Evolutionary conservation across 2,113 vertebrate species (phyloP), one percentile per base, ranked within the genome.

Genomic region (Phyllostomus discolor): DNA sequence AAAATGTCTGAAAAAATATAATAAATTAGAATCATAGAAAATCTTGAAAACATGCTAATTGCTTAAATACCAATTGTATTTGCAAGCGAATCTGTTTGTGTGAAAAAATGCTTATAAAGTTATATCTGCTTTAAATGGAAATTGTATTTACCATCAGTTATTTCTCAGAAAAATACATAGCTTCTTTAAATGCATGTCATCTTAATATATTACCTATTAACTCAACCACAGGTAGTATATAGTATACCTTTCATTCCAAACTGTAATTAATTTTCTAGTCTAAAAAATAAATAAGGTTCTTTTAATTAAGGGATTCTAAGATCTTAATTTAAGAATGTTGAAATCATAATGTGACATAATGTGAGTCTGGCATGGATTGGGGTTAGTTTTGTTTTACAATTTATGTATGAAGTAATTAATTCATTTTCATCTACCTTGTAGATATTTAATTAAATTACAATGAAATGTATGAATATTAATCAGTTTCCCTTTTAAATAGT

Each of bases 51-150:
- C 38, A 70, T 97, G 79, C 67, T 93, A 83, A 93, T 96, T 88
- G 41, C 66, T 95, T 5, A 26, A 95, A 73, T 1, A n/a, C 94
- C 72, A 95, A 50, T 93, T 92, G 52, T 91, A 78, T 66, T 52
- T 92, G 64, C 95, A 69, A n/a, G 57, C 91, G 69, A 95, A 94
- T 88, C 69, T 46, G 54, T 38, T 91, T 95, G 89, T 46, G 54
- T 89, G 41, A 75, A 94, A 86, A 97, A 97, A 90, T 83, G 94
- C 83, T 88, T 96, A 89, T 88, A 67, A 96, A 93, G 78, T 66
- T 93, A 57, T 79, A 96, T 95, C 84, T 97, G 67, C 91, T 95
- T 97, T 95, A 93, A 93, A 81, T 91, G 75, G 70, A 97, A 96
- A 26, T 96, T 28, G 82, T 83, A 93, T 86, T 94, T 26, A 50